These are phyloP conservation scores for Myiozetetes cayanensis DNA, from an alignment of 2,113 vertebrate species.

Conservation along the genomic window DNA sequence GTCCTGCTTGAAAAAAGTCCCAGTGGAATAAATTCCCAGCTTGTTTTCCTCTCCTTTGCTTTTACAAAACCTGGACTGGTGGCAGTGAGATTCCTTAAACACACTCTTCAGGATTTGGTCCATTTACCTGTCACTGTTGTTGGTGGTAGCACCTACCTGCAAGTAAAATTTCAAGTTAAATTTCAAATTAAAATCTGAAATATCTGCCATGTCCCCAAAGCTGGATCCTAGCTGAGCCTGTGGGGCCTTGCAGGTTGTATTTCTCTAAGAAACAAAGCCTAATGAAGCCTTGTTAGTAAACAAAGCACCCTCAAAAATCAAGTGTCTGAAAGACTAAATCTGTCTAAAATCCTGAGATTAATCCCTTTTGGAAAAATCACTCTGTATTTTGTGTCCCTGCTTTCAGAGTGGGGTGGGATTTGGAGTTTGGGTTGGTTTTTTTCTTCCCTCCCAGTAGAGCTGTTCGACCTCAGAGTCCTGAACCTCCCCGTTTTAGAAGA, in stretches of 20 bases:
- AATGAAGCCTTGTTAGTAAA: no score
- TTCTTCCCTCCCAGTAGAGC: background rate
- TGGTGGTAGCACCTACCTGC: background rate
- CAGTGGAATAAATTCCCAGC: background rate
- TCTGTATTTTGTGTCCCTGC: background rate
- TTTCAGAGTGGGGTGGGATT: background rate
- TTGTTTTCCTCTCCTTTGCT: background rate
- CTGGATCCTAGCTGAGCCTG: accelerated
- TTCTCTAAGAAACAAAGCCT: background rate
- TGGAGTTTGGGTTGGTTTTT: background rate
- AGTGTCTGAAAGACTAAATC: background rate
- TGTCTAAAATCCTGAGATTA: background rate
- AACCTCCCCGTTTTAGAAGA: background rate
- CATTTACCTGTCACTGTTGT: background rate
- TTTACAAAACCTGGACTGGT: background rate
- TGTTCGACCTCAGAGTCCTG: background rate
- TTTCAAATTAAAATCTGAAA: background rate
- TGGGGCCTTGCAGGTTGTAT: background rate
- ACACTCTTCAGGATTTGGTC: background rate
- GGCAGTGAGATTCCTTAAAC: background rate
- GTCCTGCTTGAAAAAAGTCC: background rate
- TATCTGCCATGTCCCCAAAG: background rate
- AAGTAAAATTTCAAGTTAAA: background rate
- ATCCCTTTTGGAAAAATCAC: background rate
- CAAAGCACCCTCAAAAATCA: background rate